Evolutionary conservation across 2,797 vertebrate genomes (phyloP).

Genomic region (Brotula barbata): DNA sequence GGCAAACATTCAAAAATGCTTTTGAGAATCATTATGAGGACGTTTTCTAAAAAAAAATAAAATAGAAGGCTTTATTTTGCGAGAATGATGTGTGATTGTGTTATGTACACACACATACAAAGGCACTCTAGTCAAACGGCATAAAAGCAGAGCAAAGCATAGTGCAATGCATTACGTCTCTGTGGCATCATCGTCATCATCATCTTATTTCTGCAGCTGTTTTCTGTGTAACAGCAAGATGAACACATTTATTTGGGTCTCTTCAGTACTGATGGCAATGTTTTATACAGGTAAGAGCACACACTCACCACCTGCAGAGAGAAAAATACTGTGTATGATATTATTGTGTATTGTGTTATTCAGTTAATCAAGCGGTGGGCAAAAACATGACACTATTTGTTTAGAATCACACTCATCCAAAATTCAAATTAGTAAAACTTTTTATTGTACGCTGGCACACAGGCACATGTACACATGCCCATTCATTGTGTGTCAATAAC

Average conservation of each 20-base stretch:
- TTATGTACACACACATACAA: background rate
- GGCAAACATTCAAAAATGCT: background rate
- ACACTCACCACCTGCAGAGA: too few relatives aligned
- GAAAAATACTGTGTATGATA: too few relatives aligned
- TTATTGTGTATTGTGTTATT: too few relatives aligned
- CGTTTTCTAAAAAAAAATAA: background rate
- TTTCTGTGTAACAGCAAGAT: conserved; percentile 16
- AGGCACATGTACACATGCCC: too few relatives aligned
- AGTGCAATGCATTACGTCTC: background rate
- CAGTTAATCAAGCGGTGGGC: too few relatives aligned
- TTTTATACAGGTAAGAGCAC: conserved; percentile 35
- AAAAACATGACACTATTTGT: too few relatives aligned
- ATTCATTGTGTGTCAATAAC: too few relatives aligned
- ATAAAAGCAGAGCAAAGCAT: conserved; percentile 24
- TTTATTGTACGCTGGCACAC: too few relatives aligned
- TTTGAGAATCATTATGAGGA: conserved; percentile 3
- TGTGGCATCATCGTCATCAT: background rate
- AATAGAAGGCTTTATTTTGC: background rate
- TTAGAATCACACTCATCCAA: too few relatives aligned
- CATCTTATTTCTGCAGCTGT: background rate
- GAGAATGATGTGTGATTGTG: background rate
- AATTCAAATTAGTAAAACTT: too few relatives aligned
- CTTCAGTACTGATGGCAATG: conserved; percentile 9
- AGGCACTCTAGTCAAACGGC: background rate
- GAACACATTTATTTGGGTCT: conserved; percentile 26